Evolutionary conservation across 2,113 vertebrate species (phyloP).

Genomic region (Falcunculus frontatus): DNA sequence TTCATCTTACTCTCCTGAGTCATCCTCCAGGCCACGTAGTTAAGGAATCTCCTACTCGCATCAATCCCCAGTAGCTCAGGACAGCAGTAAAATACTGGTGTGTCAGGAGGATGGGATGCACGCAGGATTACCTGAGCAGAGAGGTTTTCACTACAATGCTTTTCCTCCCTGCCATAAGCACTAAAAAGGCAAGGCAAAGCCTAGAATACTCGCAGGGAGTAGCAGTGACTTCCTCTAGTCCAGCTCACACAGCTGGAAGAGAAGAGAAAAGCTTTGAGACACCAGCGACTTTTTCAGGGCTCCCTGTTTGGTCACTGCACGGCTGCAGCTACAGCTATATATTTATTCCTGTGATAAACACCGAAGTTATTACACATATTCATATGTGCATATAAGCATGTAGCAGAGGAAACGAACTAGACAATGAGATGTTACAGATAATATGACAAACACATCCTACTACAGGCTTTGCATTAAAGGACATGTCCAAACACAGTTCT

Average conservation of each 20-base stretch:
- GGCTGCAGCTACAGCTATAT: not conserved
- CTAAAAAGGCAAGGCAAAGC: not conserved
- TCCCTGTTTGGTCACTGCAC: not conserved
- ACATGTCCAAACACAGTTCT: not conserved
- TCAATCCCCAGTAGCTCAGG: not conserved
- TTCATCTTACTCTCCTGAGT: not conserved
- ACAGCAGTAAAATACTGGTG: not conserved
- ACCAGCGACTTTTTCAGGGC: not conserved
- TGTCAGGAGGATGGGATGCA: not conserved
- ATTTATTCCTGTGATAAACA: not conserved
- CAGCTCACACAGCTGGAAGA: not conserved
- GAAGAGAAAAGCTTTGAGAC: not conserved
- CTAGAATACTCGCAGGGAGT: not conserved
- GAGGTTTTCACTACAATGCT: not conserved
- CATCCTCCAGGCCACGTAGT: not conserved
- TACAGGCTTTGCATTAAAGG: not conserved
- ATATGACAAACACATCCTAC: not conserved
- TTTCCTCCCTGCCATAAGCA: not conserved
- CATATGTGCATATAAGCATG: not conserved
- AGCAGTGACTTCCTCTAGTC: not conserved
- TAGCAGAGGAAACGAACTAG: not conserved
- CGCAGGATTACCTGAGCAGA: not conserved
- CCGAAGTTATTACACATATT: not conserved
- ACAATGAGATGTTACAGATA: not conserved
- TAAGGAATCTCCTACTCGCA: not conserved